Evolutionary conservation across 2,113 vertebrate genomes (phyloP), one percentile per base, ranked within the genome.

Genomic region (Podocnemis expansa): DNA sequence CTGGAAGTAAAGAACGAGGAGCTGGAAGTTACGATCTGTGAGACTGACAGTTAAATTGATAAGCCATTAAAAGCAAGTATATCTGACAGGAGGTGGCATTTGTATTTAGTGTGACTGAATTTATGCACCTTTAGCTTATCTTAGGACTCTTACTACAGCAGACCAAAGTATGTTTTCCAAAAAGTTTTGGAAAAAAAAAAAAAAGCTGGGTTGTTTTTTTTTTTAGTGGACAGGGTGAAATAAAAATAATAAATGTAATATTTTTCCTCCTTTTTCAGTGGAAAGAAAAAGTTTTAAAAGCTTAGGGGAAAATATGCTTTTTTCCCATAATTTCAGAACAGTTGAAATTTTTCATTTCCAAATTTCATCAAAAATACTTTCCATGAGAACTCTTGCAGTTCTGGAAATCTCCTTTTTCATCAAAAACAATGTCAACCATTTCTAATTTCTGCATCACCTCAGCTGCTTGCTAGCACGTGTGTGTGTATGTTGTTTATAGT

Each of bases 1-100:
- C 78, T 0, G 51, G 95, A 97, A 90, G 75, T 91, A 97, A 96
- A 70, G 97, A 95, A 91, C 96, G 90, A 54, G 94, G 88, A 96
- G 49, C 38, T 25, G 38, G 87, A 89, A 94, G 95, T 90, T 60
- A 51, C 29, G 4, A 84, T 90, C 60, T 79, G 29, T 31, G 85
- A 91, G 87, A 80, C 73, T 92, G 90, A 93, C 83, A 90, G 91
- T 93, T 93, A 91, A 95, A 97, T 63, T 84, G 34, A 58, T 94
- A 87, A 95, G 84, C 67, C 63, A 58, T 63, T 94, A 73, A 96
- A 95, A 93, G 63, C 78, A 86, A 92, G n/a, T 2, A 10, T 38
- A 34, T 84, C 54, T 86, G 25, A 82, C 31, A 89, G 89, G 51
- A 78, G 52, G 90, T 22, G 9, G 19, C n/a, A 38, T 70, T 38